phyloP scores from a whole-genome alignment of 2,797 vertebrate genomes.

The Pagetopsis macropterus region DNA sequence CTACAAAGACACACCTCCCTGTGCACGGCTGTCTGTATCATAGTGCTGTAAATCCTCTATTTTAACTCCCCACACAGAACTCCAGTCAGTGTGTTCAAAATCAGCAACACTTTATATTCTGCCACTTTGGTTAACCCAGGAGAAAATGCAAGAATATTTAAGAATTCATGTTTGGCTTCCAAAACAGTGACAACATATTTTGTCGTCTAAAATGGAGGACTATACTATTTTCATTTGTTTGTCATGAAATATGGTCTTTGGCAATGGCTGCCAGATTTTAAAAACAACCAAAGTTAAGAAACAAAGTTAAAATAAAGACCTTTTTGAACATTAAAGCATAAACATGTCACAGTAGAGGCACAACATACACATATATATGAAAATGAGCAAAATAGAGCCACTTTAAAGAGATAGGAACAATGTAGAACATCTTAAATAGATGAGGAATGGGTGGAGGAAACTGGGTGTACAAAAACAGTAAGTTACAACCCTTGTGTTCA shows the following conservation, averaged over 20 bases:
- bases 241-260: not conserved
- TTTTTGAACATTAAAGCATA: too few species aligned
- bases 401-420: not conserved
- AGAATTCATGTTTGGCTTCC: too few species aligned
- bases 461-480: not conserved
- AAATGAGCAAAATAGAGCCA: too few species aligned
- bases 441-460: not conserved
- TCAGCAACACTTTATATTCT: not conserved
- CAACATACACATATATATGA: too few species aligned
- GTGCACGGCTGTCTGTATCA: slow-evolving; percentile 32
- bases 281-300: too few species aligned
- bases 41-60: slow-evolving; percentile 12
- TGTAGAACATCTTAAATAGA: not conserved
- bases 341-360: too few species aligned
- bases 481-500: slow-evolving; percentile 1
- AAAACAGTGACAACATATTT: not conserved
- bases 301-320: too few species aligned
- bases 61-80: slow-evolving; percentile 10
- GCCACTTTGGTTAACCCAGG: slow-evolving; percentile 6
- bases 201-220: not conserved
- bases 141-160: not conserved
- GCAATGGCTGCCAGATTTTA: not conserved
- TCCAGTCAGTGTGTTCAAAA: not conserved
- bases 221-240: not conserved
- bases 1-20: slow-evolving; percentile 48